Percentiles rank a stretch among this genome's conserved stretches.
Conservation (phyloP, 92 coral and sea anemone species). For the Zoanthus gigantus region DNA sequence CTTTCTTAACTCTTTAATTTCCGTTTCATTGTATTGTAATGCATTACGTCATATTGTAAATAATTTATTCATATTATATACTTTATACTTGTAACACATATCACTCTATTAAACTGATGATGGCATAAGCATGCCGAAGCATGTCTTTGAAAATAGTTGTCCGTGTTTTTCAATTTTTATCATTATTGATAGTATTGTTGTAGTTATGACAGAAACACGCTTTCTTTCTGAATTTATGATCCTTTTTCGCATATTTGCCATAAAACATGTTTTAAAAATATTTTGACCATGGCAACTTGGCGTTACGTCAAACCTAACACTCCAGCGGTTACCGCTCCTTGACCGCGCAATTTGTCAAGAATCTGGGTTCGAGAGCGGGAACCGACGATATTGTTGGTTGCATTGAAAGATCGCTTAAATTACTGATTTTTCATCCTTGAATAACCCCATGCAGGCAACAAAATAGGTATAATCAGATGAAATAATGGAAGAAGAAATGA, state of each 20-base stretch:
- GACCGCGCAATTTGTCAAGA: not conserved
- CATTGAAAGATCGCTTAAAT: not conserved
- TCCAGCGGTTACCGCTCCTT: not conserved
- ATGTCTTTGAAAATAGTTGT: too few species aligned
- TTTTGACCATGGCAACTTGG: not conserved
- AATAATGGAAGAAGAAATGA: constrained; percentile 11
- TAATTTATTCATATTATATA: too few species aligned
- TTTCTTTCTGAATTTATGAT: not conserved
- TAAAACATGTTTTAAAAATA: too few species aligned
- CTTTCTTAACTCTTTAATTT: too few species aligned
- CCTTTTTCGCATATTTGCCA: not conserved
- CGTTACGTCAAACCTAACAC: not conserved
- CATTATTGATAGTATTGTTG: too few species aligned
- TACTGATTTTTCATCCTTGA: constrained; percentile 25
- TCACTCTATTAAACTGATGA: too few species aligned
- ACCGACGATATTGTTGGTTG: not conserved
- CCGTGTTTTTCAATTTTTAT: too few species aligned
- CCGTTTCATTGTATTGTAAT: too few species aligned
- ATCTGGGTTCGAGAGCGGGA: constrained; percentile 1
- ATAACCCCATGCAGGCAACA: constrained; percentile 11
- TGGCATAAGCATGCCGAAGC: too few species aligned
- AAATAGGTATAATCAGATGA: not conserved
- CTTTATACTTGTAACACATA: too few species aligned
- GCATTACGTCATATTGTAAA: too few species aligned
- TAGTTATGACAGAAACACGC: not conserved